phyloP scores from a whole-genome alignment of 2,113 vertebrate genomes.

The Xenopus tropicalis region UCB_Xtro_10.0 CM004449.2:82659001-82659500 shows the following conservation, averaged over 20 bases:
- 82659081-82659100: conserved; percentile 26
- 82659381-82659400: conserved; percentile 28
- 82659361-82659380: conserved; percentile 20
- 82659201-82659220: conserved; percentile 35
- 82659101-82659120: conserved; percentile 38
- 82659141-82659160: conserved; percentile 43
- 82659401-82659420: conserved; percentile 23
- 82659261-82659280: conserved; percentile 9
- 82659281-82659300: conserved; percentile 24
- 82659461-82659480: conserved; percentile 22
- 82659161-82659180: conserved; percentile 30
- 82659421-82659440: conserved; percentile 12
- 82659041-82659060: conserved; percentile 42
- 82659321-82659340: conserved; percentile 10
- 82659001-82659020: neutral
- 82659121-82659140: conserved; percentile 36
- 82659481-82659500: conserved; percentile 4
- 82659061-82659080: conserved; percentile 43
- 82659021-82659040: conserved; percentile 29
- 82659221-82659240: conserved; percentile 39
- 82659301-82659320: conserved; percentile 16
- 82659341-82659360: conserved; percentile 5
- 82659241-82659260: conserved; percentile 27
- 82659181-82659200: conserved; percentile 43
- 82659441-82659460: conserved; percentile 30